A percentile compares a stretch with the other conserved stretches of the same genome.
phyloP scores from a whole-genome alignment of 2,888 invertebrate species.

The Aproaerema taeniolella region DNA sequence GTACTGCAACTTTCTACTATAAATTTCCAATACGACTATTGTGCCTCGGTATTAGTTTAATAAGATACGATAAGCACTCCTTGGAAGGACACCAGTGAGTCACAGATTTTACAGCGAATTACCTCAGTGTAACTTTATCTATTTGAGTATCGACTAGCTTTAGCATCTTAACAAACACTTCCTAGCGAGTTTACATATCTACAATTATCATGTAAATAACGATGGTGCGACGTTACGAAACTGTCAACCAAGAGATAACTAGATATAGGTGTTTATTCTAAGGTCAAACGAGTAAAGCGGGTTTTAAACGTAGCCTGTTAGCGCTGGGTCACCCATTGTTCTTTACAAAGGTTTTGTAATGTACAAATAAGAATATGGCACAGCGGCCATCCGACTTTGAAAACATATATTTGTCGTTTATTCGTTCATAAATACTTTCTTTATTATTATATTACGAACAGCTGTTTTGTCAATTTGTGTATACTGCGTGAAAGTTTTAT shows the following conservation, averaged over 20 bases:
- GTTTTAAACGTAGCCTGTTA: background rate
- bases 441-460: too few species aligned
- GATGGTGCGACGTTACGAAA: slow-evolving; percentile 27
- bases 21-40: slow-evolving; percentile 26
- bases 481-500: too few species aligned
- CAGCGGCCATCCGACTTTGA: too few species aligned
- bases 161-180: too few species aligned
- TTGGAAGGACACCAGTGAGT: slow-evolving; percentile 4
- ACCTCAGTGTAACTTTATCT: too few species aligned
- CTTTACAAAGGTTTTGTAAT: slow-evolving; percentile 4
- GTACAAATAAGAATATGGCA: slow-evolving; percentile 5
- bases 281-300: slow-evolving; percentile 22
- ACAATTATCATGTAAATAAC: slow-evolving; percentile 37
- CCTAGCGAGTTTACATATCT: too few species aligned
- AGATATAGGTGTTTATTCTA: slow-evolving; percentile 20
- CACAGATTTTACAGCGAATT: too few species aligned
- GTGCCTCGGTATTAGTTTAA: slow-evolving; percentile 1
- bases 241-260: slow-evolving; percentile 25
- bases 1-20: slow-evolving; percentile 51
- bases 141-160: too few species aligned
- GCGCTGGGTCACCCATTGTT: slow-evolving; percentile 10
- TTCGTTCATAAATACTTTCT: too few species aligned
- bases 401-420: too few species aligned
- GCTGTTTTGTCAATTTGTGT: too few species aligned
- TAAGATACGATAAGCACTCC: slow-evolving; percentile 5